Base-by-base conservation (phyloP, 2,113 vertebrate genomes). In the Chauna torquata region DNA sequence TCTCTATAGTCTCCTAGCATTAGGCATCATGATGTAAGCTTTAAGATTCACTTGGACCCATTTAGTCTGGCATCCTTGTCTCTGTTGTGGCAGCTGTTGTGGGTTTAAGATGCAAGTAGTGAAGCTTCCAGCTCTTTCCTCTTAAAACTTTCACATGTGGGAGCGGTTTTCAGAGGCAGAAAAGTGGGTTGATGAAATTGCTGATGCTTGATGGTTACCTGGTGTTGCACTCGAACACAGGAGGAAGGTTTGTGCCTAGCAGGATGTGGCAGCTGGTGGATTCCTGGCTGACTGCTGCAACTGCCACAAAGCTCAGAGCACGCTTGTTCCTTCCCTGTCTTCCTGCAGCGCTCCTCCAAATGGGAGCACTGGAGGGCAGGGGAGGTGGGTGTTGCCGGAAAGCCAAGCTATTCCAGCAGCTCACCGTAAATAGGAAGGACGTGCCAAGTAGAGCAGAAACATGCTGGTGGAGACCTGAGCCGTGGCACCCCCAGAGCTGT, bases 361-460 rank as follows among this genome's bases (percentile, higher is more conserved):
- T 0, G 27, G 55, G 82, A 86, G 76, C 86, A 66, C 50, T 17
- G n/a, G 68, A 75, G 52, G 45, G 49, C 27, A 88, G 75, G 11
- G 32, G 86, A 83, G 55, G 49, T 54, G 82, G 40, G 54, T 88
- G 68, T 85, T 77, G 71, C 76, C 1, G 1, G 54, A 52, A 54
- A 75, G 80, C 58, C 42, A 19, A 68, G 55, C 75, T 49, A 0
- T 85, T 68, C 77, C 20, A 32, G 74, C 66, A 77, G 70, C 82
- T 94, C 57, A 0, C 45, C 72, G 44, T 42, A 54, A 76, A 32
- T 15, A 82, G 66, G 70, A 52, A 85, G 32, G 87, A 85, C 0
- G 0, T 79, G 90, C 75, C 82, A 97, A 94, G 61, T 95, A 28
- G 87, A 95, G 93, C 82, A 36, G 96, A 96, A 97, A 77, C 0